These are phyloP conservation scores for Acleris laterana DNA, from an alignment of 2,888 invertebrate species.

Conservation along the genomic window DNA sequence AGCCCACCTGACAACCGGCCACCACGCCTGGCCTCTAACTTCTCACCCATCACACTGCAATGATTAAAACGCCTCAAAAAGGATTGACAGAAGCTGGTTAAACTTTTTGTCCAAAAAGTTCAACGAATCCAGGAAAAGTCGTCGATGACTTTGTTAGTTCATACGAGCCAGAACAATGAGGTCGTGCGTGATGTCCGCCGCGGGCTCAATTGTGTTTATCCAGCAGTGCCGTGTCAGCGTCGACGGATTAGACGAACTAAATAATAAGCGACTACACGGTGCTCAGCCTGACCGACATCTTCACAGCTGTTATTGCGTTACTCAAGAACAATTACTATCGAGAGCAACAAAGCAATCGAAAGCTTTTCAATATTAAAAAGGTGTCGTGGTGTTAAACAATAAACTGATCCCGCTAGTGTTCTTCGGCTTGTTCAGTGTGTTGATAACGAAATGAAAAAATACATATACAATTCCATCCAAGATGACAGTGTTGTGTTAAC, in stretches of 20 bases:
- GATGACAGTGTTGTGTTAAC: conserved; percentile 1
- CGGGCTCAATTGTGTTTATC: conserved; percentile 24
- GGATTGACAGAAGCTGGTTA: not conserved
- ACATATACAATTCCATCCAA: no score
- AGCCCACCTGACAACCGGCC: conserved; percentile 14
- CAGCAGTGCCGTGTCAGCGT: conserved; percentile 5
- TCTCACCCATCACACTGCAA: not conserved
- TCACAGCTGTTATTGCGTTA: no score
- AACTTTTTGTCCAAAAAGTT: conserved; percentile 12
- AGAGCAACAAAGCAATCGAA: no score
- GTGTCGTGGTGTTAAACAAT: no score
- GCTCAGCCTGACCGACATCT: no score
- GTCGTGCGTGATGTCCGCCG: not conserved
- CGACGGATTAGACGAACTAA: conserved; percentile 6
- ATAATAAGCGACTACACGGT: not conserved
- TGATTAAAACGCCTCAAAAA: not conserved
- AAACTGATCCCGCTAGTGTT: no score
- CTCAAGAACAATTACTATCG: no score
- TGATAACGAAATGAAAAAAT: no score
- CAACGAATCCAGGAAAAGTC: conserved; percentile 2
- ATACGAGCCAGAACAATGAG: conserved; percentile 17
- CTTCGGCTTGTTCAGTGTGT: no score
- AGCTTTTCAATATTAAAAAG: no score
- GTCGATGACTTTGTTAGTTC: conserved; percentile 11
- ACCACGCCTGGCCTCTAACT: not conserved